Conservation (phyloP, 2,113 vertebrate genomes). For the Atlantisia rogersi region DNA sequence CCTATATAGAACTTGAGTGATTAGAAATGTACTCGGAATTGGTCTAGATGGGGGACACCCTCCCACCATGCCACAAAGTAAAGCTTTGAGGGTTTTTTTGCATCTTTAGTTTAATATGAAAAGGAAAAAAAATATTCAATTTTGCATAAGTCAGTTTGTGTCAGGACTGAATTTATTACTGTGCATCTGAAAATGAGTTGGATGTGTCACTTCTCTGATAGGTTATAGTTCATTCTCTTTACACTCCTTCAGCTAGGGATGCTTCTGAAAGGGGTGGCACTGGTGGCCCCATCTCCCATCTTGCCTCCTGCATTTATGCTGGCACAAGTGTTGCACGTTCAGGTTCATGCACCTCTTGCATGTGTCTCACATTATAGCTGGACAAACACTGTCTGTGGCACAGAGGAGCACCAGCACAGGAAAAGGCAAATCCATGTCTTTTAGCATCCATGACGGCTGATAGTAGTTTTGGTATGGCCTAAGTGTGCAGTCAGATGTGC, state of each 20-base stretch:
- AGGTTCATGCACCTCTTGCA: neutral
- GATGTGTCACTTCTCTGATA: neutral
- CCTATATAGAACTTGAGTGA: neutral
- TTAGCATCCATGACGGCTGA: neutral
- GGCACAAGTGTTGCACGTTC: accelerated
- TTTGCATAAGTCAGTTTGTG: neutral
- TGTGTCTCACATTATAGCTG: neutral
- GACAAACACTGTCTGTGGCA: accelerated
- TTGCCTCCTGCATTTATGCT: neutral
- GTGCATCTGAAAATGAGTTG: neutral
- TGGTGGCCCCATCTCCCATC: neutral
- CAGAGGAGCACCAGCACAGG: neutral
- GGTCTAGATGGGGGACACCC: neutral
- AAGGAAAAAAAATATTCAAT: neutral
- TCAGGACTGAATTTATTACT: neutral
- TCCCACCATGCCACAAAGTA: neutral
- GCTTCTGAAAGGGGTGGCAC: neutral
- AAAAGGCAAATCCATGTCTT: neutral
- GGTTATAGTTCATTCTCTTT: neutral
- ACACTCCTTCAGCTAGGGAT: neutral
- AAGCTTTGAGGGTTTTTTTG: neutral
- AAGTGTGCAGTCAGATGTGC: neutral
- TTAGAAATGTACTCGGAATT: neutral
- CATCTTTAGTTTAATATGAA: neutral
- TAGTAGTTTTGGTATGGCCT: neutral